Percentiles rank a stretch among this genome's conserved stretches.
phyloP scores from a whole-genome alignment of 2,797 vertebrate species.

The Spinus olivaceus region DNA sequence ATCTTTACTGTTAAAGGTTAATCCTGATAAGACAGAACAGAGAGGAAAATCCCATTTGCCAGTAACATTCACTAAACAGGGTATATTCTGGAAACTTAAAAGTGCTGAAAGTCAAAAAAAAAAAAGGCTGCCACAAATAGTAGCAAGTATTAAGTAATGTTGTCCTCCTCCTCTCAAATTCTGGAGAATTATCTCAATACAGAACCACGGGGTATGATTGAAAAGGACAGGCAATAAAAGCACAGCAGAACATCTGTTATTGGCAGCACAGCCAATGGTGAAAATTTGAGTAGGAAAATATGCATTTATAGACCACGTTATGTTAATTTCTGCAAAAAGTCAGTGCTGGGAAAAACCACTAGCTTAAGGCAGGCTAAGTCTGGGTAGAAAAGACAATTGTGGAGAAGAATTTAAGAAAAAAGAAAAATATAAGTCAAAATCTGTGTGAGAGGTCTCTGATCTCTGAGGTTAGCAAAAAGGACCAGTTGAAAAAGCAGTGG shows the following conservation, averaged over 20 bases:
- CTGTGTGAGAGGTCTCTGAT: not conserved
- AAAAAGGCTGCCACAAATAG: not conserved
- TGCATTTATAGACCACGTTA: not conserved
- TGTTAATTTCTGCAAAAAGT: not conserved
- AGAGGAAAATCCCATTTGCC: not conserved
- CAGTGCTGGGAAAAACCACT: not conserved
- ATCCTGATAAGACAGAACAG: not conserved
- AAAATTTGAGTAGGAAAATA: constrained; percentile 39
- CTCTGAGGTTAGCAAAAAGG: not conserved
- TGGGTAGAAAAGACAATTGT: not conserved
- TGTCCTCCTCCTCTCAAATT: not conserved
- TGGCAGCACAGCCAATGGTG: not conserved
- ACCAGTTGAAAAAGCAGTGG: not conserved
- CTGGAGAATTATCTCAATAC: not conserved
- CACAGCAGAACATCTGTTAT: not conserved
- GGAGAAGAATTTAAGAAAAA: not conserved
- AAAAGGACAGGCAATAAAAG: not conserved
- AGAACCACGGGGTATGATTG: not conserved
- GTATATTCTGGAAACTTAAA: not conserved
- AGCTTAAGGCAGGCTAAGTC: not conserved
- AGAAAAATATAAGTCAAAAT: not conserved
- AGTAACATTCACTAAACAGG: not conserved
- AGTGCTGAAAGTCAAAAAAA: not conserved
- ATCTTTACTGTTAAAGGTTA: not conserved
- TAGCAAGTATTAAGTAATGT: not conserved